Base-by-base conservation (phyloP, 1,140 invertebrate genomes). In the Agrypnia vestita region DNA sequence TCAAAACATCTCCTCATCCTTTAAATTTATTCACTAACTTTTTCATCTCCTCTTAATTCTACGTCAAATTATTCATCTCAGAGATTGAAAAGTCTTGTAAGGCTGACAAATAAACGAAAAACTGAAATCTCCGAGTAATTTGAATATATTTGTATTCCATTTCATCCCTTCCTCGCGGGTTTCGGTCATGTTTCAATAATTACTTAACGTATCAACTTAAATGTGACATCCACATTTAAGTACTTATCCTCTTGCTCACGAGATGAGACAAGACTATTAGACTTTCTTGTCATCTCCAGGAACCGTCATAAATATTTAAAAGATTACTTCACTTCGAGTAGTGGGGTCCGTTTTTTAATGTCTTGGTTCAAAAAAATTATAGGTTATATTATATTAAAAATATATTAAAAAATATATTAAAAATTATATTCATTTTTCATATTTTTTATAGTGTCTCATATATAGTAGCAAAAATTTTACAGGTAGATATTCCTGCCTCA, bases 11-110 rank as follows among this genome's bases (percentile, higher is more conserved):
- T 15, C 53, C n/a, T 56, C 25, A 35, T 56, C 19, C 15, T 15
- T 19, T 17, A 56, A 56, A 56, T 56, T 19, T 19, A 19, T 17
- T 6, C 19, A 56, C 15, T 17, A 56, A 17, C 15, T 56, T 56
- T 56, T 56, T 56, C 53, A 17, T 56, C 53, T 56, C 19, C 7
- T 15, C 19, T 56, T 56, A 56, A 56, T 56, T 56, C 53, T 56
- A 8, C 19, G 11, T 7, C 15, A 56, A 56, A 56, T 17, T 56
- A 56, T 56, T 56, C 53, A 56, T 19, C 53, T 56, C 53, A 15
- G 53, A 19, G 19, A 56, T 56, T 56, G 53, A 56, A 56, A 56
- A 56, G 19, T 17, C n/a, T 19, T 56, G n/a, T 17, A 19, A 4
- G 6, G n/a, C 53, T 56, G 53, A 19, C 19, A 56, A 56, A 56